Percentiles rank a stretch among this genome's conserved stretches.
Evolutionary conservation across 2,888 invertebrate species (phyloP).

Genomic region (Eupithecia dodoneata): DNA sequence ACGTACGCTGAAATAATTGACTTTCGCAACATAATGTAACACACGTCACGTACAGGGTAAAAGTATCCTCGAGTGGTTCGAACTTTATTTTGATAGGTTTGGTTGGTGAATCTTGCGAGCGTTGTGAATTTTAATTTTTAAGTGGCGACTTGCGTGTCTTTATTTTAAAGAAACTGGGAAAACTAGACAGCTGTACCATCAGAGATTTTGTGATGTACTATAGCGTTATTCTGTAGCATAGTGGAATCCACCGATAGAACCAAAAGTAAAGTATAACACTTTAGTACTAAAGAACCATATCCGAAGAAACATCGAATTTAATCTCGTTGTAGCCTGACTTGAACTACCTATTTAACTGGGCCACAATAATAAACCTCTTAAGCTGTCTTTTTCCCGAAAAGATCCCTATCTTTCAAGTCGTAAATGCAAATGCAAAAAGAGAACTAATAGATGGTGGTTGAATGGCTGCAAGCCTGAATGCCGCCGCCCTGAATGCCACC

Average conservation of each 20-base stretch:
- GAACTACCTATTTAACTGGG: background rate
- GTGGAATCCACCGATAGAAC: too few relatives aligned
- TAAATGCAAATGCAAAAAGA: conserved; percentile 6
- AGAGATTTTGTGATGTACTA: background rate
- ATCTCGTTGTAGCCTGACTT: background rate
- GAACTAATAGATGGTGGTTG: conserved; percentile 17
- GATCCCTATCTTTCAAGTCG: background rate
- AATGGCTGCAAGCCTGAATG: conserved; percentile 40
- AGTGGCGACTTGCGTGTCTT: background rate
- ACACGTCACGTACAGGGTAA: background rate
- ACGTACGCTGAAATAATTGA: conserved; percentile 2
- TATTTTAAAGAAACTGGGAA: background rate
- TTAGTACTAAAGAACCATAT: too few relatives aligned
- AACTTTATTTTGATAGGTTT: background rate
- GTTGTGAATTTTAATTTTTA: background rate
- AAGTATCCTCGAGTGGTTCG: background rate
- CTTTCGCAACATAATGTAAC: conserved; percentile 4
- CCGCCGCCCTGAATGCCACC: conserved; percentile 22
- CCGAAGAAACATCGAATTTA: background rate
- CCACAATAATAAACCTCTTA: background rate
- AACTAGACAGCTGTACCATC: background rate
- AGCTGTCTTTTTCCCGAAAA: background rate
- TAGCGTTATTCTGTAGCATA: too few relatives aligned
- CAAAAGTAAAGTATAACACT: too few relatives aligned
- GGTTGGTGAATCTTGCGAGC: background rate